Evolutionary conservation across 2,888 invertebrate species (phyloP).

Genomic region (Xestia sexstrigata): DNA sequence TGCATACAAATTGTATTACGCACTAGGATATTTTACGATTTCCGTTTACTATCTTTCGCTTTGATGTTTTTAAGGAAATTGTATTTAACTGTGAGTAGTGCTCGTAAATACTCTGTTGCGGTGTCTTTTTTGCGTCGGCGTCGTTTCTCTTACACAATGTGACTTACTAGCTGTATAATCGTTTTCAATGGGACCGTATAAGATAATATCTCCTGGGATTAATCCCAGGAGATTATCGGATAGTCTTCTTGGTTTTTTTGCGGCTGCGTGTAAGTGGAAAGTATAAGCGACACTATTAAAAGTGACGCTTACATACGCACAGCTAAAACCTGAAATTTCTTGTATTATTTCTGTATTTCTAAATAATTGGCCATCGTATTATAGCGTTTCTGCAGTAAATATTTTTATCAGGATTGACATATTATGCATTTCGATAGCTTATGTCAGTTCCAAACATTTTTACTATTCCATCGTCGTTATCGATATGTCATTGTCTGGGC

Average conservation of each 20-base stretch:
- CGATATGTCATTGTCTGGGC: not conserved
- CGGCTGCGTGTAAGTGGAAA: too few relatives aligned
- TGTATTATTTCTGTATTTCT: not conserved
- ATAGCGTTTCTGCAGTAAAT: not conserved
- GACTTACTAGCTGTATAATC: not conserved
- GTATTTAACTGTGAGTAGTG: constrained; percentile 30
- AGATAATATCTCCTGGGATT: too few relatives aligned
- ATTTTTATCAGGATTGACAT: not conserved
- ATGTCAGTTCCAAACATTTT: not conserved
- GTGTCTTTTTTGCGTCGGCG: not conserved
- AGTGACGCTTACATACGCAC: not conserved
- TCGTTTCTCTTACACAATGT: not conserved
- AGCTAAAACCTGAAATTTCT: not conserved
- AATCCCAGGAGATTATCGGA: too few relatives aligned
- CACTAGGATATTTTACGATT: constrained; percentile 64
- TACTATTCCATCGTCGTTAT: not conserved
- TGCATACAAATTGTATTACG: constrained; percentile 56
- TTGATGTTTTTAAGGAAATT: constrained; percentile 51
- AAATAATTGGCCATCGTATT: not conserved
- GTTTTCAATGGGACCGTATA: constrained; percentile 8
- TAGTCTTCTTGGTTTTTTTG: too few relatives aligned
- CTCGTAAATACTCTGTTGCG: constrained; percentile 11
- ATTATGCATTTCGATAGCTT: not conserved
- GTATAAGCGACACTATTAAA: too few relatives aligned
- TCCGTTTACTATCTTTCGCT: constrained; percentile 64